Conservation (phyloP, 2,113 vertebrate genomes). For the Stictonetta naevosa region DNA sequence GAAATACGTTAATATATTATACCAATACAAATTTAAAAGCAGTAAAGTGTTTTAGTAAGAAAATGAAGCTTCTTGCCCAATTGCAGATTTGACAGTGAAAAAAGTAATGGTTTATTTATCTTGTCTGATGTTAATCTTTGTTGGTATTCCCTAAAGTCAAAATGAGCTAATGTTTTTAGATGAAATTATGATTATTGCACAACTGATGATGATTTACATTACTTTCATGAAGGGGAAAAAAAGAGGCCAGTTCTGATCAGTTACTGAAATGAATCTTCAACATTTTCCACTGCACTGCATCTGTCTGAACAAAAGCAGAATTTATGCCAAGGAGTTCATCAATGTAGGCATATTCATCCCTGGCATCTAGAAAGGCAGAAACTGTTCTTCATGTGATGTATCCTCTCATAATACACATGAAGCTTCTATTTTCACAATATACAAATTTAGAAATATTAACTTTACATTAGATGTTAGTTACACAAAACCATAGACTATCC, state of each 20-base stretch:
- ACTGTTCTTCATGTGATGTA: not conserved
- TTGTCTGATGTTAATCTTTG: conserved; percentile 3
- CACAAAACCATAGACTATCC: not conserved
- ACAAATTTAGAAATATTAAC: not conserved
- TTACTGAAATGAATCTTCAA: not conserved
- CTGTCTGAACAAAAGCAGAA: not conserved
- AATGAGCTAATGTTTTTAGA: not conserved
- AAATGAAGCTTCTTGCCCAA: not conserved
- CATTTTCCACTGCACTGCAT: not conserved
- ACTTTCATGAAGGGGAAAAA: not conserved
- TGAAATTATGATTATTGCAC: not conserved
- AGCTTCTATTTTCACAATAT: not conserved
- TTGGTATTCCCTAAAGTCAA: not conserved
- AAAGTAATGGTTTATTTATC: not conserved
- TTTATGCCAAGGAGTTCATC: not conserved
- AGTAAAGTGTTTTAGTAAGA: conserved; percentile 1
- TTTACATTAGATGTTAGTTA: not conserved
- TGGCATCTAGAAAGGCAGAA: not conserved
- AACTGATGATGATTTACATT: not conserved
- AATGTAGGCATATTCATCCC: not conserved
- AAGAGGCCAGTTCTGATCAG: not conserved
- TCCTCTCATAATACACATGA: not conserved
- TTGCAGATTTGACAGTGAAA: not conserved
- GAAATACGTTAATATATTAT: not conserved
- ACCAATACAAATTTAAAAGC: not conserved